These are phyloP conservation scores for Cygnus olor DNA, from an alignment of 2,797 vertebrate genomes.

Conservation along the genomic window DNA sequence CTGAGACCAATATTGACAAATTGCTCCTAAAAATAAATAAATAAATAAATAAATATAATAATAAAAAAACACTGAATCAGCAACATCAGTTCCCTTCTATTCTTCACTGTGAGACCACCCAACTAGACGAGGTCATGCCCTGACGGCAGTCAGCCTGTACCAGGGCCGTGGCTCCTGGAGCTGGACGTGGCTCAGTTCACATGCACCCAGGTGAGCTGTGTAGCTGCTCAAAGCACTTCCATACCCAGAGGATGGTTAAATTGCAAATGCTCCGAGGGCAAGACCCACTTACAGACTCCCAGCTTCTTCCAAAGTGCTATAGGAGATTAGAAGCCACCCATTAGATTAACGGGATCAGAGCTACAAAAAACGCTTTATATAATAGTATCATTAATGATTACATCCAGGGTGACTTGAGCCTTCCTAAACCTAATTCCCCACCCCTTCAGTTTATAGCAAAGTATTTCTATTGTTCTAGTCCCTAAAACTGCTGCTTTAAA, in stretches of 20 bases:
- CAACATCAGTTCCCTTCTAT: not conserved
- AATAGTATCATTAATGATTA: not conserved
- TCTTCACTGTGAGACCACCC: not conserved
- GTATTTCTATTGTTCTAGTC: not conserved
- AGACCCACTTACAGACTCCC: not conserved
- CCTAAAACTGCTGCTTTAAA: not conserved
- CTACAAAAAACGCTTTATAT: not conserved
- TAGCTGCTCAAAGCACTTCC: not conserved
- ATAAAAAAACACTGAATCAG: not conserved
- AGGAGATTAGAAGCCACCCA: not conserved
- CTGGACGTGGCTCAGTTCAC: not conserved
- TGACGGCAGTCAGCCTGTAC: not conserved
- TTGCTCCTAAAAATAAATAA: not conserved
- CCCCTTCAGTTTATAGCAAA: not conserved
- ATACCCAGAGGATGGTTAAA: not conserved
- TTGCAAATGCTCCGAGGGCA: not conserved
- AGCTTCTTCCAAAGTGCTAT: not conserved
- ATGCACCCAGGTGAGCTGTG: rapidly evolving
- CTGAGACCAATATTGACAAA: not conserved
- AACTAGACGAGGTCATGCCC: not conserved
- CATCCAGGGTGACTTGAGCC: not conserved
- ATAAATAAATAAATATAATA: not conserved
- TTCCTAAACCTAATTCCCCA: not conserved
- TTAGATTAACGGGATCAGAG: not conserved
- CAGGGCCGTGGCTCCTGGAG: not conserved